Conservation (phyloP, 1,140 invertebrate species). For the Drosophila leontia region DNA sequence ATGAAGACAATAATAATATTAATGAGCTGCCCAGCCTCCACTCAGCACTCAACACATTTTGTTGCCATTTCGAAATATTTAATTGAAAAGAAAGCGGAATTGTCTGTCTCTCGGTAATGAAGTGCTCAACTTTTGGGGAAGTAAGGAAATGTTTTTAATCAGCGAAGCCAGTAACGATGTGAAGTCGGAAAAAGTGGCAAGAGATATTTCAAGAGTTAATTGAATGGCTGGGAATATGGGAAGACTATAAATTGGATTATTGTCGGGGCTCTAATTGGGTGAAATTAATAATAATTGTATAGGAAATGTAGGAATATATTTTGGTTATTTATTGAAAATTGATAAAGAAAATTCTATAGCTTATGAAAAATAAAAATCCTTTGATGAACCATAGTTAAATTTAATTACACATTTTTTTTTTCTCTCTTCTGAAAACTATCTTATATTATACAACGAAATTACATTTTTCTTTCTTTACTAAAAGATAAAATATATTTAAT, state of each 20-base stretch:
- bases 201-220: slow-evolving; percentile 50
- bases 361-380: no score
- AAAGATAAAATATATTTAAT: no score
- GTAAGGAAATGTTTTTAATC: slow-evolving; percentile 55
- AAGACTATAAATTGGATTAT: slow-evolving; percentile 36
- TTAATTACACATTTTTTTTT: no score
- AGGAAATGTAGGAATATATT: not conserved
- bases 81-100: slow-evolving; percentile 78
- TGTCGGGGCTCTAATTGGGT: slow-evolving; percentile 3
- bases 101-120: slow-evolving; percentile 53
- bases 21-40: slow-evolving; percentile 37
- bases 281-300: slow-evolving; percentile 14
- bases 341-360: not conserved
- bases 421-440: no score
- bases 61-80: slow-evolving; percentile 66
- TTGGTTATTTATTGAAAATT: not conserved
- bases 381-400: no score
- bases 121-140: slow-evolving; percentile 57
- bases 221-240: slow-evolving; percentile 44
- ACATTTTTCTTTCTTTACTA: no score
- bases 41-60: slow-evolving; percentile 29
- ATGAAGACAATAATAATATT: slow-evolving; percentile 56
- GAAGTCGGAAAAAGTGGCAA: slow-evolving; percentile 17
- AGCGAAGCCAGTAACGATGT: slow-evolving; percentile 22
- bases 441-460: no score